Conservation (phyloP, 2,113 vertebrate genomes). For the Oncorhynchus clarkii region DNA sequence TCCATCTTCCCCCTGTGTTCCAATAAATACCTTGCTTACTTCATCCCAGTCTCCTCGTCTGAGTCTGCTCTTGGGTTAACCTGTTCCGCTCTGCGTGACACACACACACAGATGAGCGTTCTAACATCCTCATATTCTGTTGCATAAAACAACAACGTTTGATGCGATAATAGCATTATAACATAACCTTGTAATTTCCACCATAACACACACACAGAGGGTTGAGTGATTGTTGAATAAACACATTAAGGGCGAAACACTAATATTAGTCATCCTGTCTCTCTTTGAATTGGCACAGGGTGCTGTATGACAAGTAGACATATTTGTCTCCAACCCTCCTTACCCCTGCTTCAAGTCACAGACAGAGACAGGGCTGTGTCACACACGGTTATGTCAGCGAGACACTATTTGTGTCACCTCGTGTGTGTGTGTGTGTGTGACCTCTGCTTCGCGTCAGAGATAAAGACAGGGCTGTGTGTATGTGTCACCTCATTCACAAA, state of each 20-base stretch:
- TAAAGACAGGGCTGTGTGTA: slow-evolving; percentile 16
- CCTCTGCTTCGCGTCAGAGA: slow-evolving; percentile 46
- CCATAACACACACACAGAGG: neutral
- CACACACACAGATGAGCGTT: no score
- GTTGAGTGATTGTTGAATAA: slow-evolving; percentile 33
- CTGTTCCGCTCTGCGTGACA: no score
- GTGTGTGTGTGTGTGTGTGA: neutral
- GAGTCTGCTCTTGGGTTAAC: no score
- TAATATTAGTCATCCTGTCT: slow-evolving; percentile 23
- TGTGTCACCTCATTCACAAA: slow-evolving; percentile 54
- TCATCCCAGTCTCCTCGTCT: no score
- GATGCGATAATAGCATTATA: no score
- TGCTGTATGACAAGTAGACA: slow-evolving; percentile 8
- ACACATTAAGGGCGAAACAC: slow-evolving; percentile 14
- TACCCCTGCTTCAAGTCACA: slow-evolving; percentile 5
- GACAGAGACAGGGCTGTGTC: slow-evolving; percentile 1
- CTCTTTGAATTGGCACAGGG: slow-evolving; percentile 24
- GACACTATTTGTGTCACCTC: slow-evolving; percentile 37
- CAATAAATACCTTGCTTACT: no score
- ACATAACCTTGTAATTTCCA: no score
- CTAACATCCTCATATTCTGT: neutral
- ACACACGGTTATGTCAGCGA: slow-evolving; percentile 15
- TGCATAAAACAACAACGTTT: neutral
- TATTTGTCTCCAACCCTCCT: slow-evolving; percentile 14
- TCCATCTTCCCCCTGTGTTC: no score